phyloP scores from a whole-genome alignment of 1,140 invertebrate genomes.

The Cydia amplana region DNA sequence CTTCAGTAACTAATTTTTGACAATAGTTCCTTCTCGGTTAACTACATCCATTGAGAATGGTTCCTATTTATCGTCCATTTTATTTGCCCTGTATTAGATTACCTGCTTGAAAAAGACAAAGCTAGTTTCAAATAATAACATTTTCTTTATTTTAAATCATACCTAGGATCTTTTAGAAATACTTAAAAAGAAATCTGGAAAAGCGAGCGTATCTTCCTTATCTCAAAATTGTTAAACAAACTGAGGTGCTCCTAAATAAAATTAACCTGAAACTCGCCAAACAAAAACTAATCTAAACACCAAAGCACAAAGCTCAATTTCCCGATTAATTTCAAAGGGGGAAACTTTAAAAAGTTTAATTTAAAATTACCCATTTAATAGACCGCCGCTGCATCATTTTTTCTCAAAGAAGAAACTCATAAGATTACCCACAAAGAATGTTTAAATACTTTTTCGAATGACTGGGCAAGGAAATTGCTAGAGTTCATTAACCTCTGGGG shows the following conservation, averaged over 20 bases:
- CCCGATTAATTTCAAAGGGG: background rate
- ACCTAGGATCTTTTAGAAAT: too few relatives aligned
- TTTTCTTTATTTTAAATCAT: too few relatives aligned
- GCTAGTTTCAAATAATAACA: too few relatives aligned
- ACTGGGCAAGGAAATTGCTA: conserved; percentile 13
- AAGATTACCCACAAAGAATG: conserved; percentile 21
- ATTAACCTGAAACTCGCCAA: background rate
- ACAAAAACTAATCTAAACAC: background rate
- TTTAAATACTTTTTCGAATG: conserved; percentile 20
- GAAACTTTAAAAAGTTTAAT: background rate
- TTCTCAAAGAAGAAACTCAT: conserved; percentile 16
- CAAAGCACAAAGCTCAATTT: background rate
- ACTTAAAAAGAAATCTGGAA: too few relatives aligned
- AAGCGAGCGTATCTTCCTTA: too few relatives aligned
- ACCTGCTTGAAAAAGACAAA: too few relatives aligned
- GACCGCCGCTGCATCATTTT: background rate
- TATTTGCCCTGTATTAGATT: too few relatives aligned
- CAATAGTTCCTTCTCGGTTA: too few relatives aligned
- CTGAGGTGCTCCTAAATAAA: background rate
- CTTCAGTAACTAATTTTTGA: too few relatives aligned
- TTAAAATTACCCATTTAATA: conserved; percentile 20
- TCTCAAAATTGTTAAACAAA: background rate
- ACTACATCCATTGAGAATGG: too few relatives aligned
- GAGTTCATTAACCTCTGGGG: conserved; percentile 28
- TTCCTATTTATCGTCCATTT: too few relatives aligned